Conservation (phyloP, 2,113 vertebrate species). For the Circaetus gallicus region DNA sequence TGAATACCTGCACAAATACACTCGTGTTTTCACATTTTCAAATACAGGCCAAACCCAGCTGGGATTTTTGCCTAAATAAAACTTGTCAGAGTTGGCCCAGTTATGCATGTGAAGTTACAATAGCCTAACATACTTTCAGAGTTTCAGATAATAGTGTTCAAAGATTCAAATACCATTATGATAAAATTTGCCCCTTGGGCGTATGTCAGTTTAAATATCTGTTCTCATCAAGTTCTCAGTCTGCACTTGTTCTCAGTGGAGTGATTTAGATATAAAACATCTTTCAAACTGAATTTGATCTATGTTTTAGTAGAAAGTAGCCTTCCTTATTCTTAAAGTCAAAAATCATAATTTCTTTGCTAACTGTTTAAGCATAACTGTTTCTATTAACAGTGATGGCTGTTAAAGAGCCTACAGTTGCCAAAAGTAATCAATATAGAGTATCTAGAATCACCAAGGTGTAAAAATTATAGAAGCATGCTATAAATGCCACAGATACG, state of each 20-base stretch:
- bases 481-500: not conserved
- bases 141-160: conserved; percentile 56
- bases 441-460: not conserved
- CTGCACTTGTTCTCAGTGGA: conserved; percentile 61
- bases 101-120: not conserved
- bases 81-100: not conserved
- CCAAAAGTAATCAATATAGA: not conserved
- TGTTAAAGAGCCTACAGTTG: not conserved
- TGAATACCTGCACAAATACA: not conserved
- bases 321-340: conserved; percentile 19
- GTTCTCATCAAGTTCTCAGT: conserved; percentile 52
- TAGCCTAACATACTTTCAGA: conserved; percentile 19
- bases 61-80: not conserved
- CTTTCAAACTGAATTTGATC: conserved; percentile 55
- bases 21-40: not conserved
- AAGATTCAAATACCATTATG: conserved; percentile 59
- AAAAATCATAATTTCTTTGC: not conserved
- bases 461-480: not conserved
- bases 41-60: not conserved
- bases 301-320: conserved; percentile 31
- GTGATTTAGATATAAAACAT: conserved; percentile 54
- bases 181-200: conserved; percentile 61
- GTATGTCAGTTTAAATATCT: conserved; percentile 64
- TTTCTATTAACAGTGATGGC: not conserved
- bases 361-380: conserved; percentile 10